Conservation (phyloP, 1,140 invertebrate species). For the Cotesia typhae region DNA sequence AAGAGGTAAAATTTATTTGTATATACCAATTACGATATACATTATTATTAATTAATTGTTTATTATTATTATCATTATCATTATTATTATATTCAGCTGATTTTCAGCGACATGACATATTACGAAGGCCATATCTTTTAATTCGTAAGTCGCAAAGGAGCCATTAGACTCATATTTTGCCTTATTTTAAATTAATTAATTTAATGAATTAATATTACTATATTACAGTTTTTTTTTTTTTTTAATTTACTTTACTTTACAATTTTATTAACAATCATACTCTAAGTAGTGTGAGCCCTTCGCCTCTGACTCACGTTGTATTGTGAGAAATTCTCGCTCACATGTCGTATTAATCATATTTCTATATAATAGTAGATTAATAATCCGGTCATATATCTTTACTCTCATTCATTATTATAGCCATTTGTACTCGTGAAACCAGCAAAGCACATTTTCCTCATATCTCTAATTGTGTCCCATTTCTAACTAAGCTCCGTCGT, state of each 20-base stretch:
- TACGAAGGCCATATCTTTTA: slow-evolving; percentile 42
- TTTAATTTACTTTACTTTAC: neutral
- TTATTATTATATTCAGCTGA: slow-evolving; percentile 21
- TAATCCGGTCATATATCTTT: slow-evolving; percentile 19
- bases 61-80: slow-evolving; percentile 13
- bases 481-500: slow-evolving; percentile 41
- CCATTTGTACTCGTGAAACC: slow-evolving; percentile 39
- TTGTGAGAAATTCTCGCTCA: slow-evolving; percentile 11
- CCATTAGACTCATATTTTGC: slow-evolving; percentile 1
- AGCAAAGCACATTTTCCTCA: slow-evolving; percentile 36
- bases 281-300: too few species aligned
- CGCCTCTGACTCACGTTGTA: too few species aligned
- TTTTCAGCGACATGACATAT: slow-evolving; percentile 38
- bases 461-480: slow-evolving; percentile 45
- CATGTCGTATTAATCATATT: neutral
- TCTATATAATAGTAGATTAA: neutral
- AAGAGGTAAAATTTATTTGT: slow-evolving; percentile 34
- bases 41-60: too few species aligned
- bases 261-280: too few species aligned
- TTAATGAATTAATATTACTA: neutral
- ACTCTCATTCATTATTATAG: slow-evolving; percentile 32
- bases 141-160: slow-evolving; percentile 33
- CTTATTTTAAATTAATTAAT: slow-evolving; percentile 20
- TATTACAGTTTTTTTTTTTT: slow-evolving; percentile 16
- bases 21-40: slow-evolving; percentile 8